A percentile compares a stretch with the other conserved stretches of the same genome.
phyloP scores from a whole-genome alignment of 2,113 vertebrate species.

The Aegithalos caudatus region DNA sequence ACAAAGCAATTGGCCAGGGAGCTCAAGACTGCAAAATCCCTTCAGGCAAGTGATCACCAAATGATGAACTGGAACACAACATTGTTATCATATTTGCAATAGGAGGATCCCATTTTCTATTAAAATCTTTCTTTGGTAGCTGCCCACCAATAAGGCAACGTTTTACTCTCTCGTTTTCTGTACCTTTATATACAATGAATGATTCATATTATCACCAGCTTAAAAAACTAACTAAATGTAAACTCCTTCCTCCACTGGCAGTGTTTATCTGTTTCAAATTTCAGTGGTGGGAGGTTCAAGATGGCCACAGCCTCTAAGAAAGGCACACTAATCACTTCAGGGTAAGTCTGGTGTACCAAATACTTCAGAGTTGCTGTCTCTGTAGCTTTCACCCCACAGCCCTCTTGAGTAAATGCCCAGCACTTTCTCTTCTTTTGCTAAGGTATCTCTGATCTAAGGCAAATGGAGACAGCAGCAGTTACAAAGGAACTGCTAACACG shows the following conservation, averaged over 20 bases:
- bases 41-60: not conserved
- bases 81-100: not conserved
- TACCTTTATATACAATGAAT: not conserved
- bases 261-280: not conserved
- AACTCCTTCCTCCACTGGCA: not conserved
- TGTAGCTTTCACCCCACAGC: not conserved
- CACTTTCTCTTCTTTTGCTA: not conserved
- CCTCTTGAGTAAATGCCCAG: not conserved
- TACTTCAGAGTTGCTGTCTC: fast-evolving
- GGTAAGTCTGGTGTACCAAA: not conserved
- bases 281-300: not conserved
- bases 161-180: not conserved
- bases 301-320: not conserved
- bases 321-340: not conserved
- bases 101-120: not conserved
- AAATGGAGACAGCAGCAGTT: not conserved
- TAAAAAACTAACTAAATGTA: not conserved
- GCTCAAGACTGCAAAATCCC: conserved; percentile 24
- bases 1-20: conserved; percentile 27
- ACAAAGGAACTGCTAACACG: not conserved
- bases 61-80: not conserved
- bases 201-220: not conserved
- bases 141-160: not conserved
- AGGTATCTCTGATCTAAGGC: not conserved
- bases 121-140: not conserved